Percentiles rank a stretch among this genome's conserved stretches.
Evolutionary conservation across 1,140 invertebrate genomes (phyloP).

Genomic region (Drosophila azteca): DNA sequence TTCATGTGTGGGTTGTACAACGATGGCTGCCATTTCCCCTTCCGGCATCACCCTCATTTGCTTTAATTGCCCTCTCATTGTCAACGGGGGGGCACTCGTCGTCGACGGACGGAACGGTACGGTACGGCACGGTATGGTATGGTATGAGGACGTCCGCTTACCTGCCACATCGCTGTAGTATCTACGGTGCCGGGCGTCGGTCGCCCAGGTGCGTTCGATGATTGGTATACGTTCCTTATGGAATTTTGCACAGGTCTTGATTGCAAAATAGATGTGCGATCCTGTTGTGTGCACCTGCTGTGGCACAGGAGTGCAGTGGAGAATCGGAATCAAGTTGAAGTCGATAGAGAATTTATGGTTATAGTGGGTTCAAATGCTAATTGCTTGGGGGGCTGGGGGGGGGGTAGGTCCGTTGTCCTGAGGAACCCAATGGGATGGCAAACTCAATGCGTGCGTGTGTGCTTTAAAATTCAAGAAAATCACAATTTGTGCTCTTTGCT

Average conservation of each 20-base stretch:
- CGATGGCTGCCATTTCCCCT: background rate
- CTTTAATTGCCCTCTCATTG: conserved; percentile 67
- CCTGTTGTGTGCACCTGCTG: conserved; percentile 49
- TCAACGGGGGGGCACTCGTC: conserved; percentile 17
- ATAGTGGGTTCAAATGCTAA: conserved; percentile 66
- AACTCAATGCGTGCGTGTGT: background rate
- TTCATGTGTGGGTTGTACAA: background rate
- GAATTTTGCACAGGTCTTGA: conserved; percentile 94
- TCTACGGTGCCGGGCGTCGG: conserved; percentile 87
- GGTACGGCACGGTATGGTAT: no score
- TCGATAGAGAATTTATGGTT: conserved; percentile 61
- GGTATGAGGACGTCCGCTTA: conserved; percentile 76
- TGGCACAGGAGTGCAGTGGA: background rate
- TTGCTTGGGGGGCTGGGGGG: conserved; percentile 20
- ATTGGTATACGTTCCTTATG: conserved; percentile 90
- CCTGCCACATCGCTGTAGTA: conserved; percentile 92
- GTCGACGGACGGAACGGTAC: no score
- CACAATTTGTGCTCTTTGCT: background rate
- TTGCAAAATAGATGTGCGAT: conserved; percentile 89
- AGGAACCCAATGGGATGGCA: background rate
- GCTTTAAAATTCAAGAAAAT: conserved; percentile 19
- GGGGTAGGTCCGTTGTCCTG: no score
- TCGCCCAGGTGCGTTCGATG: conserved; percentile 92
- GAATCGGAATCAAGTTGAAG: conserved; percentile 20
- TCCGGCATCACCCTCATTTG: conserved; percentile 33